These are phyloP conservation scores for Melitaea cinxia DNA, from an alignment of 1,140 invertebrate species.

Conservation along the genomic window DNA sequence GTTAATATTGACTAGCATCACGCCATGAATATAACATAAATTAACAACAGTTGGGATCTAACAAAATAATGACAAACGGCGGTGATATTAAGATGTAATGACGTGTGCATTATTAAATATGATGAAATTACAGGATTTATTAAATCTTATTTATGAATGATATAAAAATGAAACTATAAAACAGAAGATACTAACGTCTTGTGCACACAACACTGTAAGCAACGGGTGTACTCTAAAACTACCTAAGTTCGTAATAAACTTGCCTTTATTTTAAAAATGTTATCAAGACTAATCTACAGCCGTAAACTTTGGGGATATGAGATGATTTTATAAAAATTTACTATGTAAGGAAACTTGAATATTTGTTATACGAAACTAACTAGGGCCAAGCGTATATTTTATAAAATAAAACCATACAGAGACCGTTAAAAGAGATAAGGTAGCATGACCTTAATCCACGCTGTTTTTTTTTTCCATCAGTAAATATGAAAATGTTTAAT, in stretches of 20 bases:
- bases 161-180: not conserved
- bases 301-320: conserved; percentile 19
- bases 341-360: conserved; percentile 16
- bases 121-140: not conserved
- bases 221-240: conserved; percentile 2
- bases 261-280: conserved; percentile 20
- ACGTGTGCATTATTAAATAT: too few relatives aligned
- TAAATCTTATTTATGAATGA: not conserved
- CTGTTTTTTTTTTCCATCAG: not conserved
- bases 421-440: conserved; percentile 19
- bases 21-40: too few relatives aligned
- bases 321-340: conserved; percentile 33
- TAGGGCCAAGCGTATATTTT: conserved; percentile 11
- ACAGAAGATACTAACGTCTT: not conserved
- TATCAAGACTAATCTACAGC: conserved; percentile 19
- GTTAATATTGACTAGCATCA: too few relatives aligned
- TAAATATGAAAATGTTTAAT: conserved; percentile 1
- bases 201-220: not conserved
- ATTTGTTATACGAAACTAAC: conserved; percentile 22
- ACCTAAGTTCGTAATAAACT: conserved; percentile 21
- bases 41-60: too few relatives aligned
- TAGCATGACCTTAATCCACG: conserved; percentile 3
- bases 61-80: too few relatives aligned
- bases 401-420: conserved; percentile 15
- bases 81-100: too few relatives aligned